A percentile compares a stretch with the other conserved stretches of the same genome.
Conservation (phyloP, 2,888 invertebrate genomes). For the Rhingia campestris region DNA sequence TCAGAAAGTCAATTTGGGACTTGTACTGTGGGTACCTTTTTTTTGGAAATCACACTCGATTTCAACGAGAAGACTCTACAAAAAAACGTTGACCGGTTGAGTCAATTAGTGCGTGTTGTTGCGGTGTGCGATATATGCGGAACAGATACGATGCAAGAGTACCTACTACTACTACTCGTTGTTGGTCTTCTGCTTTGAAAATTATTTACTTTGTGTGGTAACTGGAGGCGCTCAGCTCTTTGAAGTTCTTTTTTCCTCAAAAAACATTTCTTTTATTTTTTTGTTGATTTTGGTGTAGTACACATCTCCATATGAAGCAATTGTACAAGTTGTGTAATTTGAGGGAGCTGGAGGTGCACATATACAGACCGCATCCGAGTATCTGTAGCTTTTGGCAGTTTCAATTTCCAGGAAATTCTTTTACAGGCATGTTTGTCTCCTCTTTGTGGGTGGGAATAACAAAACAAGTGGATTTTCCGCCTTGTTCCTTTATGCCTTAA, state of each 20-base stretch:
- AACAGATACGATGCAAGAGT: slow-evolving; percentile 23
- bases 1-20: slow-evolving; percentile 58
- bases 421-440: slow-evolving; percentile 7
- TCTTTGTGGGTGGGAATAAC: slow-evolving; percentile 3
- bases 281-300: background rate
- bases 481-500: slow-evolving; percentile 21
- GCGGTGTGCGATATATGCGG: slow-evolving; percentile 17
- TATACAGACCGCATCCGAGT: slow-evolving; percentile 6
- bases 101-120: slow-evolving; percentile 68
- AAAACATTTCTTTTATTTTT: slow-evolving; percentile 12
- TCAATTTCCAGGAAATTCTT: slow-evolving; percentile 65
- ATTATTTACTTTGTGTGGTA: slow-evolving; percentile 68
- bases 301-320: slow-evolving; percentile 45
- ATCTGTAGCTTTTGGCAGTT: slow-evolving; percentile 67
- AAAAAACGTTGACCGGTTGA: slow-evolving; percentile 5
- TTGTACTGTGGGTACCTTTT: slow-evolving; percentile 23
- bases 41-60: slow-evolving; percentile 27
- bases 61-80: slow-evolving; percentile 1
- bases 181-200: slow-evolving; percentile 67
- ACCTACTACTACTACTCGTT: background rate
- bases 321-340: slow-evolving; percentile 57
- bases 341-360: background rate
- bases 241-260: slow-evolving; percentile 57
- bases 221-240: slow-evolving; percentile 62
- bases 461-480: background rate